A percentile compares a stretch with the other conserved stretches of the same genome.
These are phyloP conservation scores for Lamellibrachia luymesi DNA, from an alignment of 1,140 invertebrate species.

Conservation along the genomic window DNA sequence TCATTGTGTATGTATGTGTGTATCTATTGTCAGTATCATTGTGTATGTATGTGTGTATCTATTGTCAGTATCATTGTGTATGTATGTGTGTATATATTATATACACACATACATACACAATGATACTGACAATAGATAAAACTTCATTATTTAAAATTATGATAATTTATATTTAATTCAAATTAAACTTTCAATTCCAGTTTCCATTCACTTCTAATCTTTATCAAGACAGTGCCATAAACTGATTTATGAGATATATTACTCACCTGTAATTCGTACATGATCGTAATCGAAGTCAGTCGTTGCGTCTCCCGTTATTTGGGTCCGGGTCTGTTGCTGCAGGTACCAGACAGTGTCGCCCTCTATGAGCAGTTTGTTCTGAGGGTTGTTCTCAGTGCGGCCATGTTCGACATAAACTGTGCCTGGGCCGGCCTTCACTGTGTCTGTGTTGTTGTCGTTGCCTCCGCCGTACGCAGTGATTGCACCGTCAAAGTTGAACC, in stretches of 20 bases:
- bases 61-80: no score
- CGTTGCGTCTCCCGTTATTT: conserved; percentile 31
- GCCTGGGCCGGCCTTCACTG: conserved; percentile 42
- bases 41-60: no score
- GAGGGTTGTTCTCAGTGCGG: conserved; percentile 24
- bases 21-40: no score
- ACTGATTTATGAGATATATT: background rate
- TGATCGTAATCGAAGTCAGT: conserved; percentile 35
- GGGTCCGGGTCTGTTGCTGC: conserved; percentile 36
- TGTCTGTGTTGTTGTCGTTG: conserved; percentile 31
- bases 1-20: no score
- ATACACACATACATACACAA: no score
- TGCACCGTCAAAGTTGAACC: conserved; percentile 31
- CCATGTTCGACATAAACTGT: conserved; percentile 39
- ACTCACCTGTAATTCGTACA: conserved; percentile 35
- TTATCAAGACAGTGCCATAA: no score
- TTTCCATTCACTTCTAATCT: background rate
- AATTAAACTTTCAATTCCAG: background rate
- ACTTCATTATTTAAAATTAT: background rate
- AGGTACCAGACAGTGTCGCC: conserved; percentile 32
- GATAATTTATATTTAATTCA: background rate
- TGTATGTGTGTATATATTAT: no score
- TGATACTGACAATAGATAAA: background rate
- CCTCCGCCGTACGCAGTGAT: conserved; percentile 41
- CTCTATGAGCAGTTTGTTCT: conserved; percentile 25